Evolutionary conservation across 2,113 vertebrate species (phyloP).

Genomic region (human (Homo sapiens)): GRCh38 chr2:218824001-218824500

Average conservation of each 20-base stretch:
- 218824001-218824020: neutral
- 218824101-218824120: neutral
- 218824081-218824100: neutral
- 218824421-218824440: neutral
- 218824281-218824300: conserved; percentile 90
- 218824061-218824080: neutral
- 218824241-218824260: conserved; percentile 90
- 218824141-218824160: neutral
- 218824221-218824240: conserved; percentile 92
- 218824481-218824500: neutral
- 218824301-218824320: conserved; percentile 87
- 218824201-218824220: conserved; percentile 17
- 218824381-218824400: neutral
- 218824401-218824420: neutral
- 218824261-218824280: conserved; percentile 93
- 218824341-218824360: conserved; percentile 94
- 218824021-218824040: neutral
- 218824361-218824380: conserved; percentile 87
- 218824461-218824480: neutral
- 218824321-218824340: conserved; percentile 92
- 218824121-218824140: neutral
- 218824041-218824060: neutral
- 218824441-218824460: neutral
- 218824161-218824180: neutral
- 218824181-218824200: rapidly evolving